Evolutionary conservation across 2,888 invertebrate genomes (phyloP), one percentile per base, ranked within the genome.

Genomic region (Troides helena): DNA sequence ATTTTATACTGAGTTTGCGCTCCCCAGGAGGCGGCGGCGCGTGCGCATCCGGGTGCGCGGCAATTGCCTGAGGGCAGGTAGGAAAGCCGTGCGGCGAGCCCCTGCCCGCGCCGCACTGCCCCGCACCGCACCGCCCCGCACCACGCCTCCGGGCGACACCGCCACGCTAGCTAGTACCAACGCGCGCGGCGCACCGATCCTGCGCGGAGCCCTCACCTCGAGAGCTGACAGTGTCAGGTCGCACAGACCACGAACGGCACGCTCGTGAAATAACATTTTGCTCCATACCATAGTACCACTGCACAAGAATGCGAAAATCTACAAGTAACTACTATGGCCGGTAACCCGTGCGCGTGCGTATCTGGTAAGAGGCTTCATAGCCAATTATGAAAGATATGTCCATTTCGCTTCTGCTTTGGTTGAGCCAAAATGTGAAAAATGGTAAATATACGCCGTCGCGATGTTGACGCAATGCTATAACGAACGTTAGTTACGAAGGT

Each of bases 21-120:
- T 36, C 74, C 72, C 81, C 46, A 80, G 82, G 83, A 81, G 77
- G 76, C 81, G 74, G 83, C 81, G 76, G 85, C 81, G 77, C 85
- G 80, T 75, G 81, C 80, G 78, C 82, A 73, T 78, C 82, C 81
- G 77, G 82, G 81, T 76, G 85, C 85, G 78, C 85, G 87, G 73
- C 86, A 85, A 80, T 81, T 87, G 84, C 86, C 89, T 57, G 90
- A 90, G 84, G 87, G 90, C 83, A 89, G 90, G 90, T 90, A 89
- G 90, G 83, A 80, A 78, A 79, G 83, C 81, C 76, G 76, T 75
- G 74, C 75, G 74, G 75, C 76, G 75, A 77, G 75, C 77, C 74
- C 77, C 75, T 76, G 74, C 75, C 74, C 76, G 72, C 75, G 75
- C 72, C 75, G 77, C 74, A 72, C 76, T 73, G 72, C 75, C 70